Percentiles rank a stretch among this genome's conserved stretches.
Evolutionary conservation across 2,888 invertebrate genomes (phyloP).

Genomic region (Amblyjoppa fuscipennis): DNA sequence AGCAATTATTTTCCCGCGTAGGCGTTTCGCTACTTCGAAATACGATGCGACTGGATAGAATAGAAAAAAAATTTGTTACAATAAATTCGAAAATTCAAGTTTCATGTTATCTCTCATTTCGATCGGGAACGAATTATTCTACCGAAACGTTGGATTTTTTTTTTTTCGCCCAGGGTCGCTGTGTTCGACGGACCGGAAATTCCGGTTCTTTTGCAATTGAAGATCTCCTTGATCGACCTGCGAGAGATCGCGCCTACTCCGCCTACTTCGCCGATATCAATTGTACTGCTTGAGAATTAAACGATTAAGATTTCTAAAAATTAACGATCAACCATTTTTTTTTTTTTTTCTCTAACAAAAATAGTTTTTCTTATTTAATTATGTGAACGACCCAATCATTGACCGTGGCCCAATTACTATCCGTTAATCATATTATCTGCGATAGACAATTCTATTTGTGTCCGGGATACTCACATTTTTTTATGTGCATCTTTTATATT

Average conservation of each 20-base stretch:
- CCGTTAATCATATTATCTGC: too few species aligned
- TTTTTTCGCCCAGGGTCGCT: conserved; percentile 36
- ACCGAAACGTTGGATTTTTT: conserved; percentile 10
- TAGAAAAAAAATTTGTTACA: too few species aligned
- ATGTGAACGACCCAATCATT: too few species aligned
- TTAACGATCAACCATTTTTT: neutral
- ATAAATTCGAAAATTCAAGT: neutral
- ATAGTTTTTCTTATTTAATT: neutral
- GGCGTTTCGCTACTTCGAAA: neutral
- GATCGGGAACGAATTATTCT: conserved; percentile 16
- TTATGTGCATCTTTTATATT: too few species aligned
- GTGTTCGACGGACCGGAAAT: conserved; percentile 50
- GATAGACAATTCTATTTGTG: too few species aligned
- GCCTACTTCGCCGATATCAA: neutral
- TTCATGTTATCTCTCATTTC: neutral
- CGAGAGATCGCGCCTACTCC: conserved; percentile 15
- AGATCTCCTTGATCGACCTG: conserved; percentile 40
- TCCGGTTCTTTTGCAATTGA: conserved; percentile 49
- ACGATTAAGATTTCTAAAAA: neutral
- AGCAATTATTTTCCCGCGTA: conserved; percentile 1
- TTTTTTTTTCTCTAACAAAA: neutral
- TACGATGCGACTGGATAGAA: neutral
- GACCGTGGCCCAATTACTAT: too few species aligned
- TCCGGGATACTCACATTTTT: too few species aligned
- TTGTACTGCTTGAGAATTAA: conserved; percentile 7